A percentile compares a stretch with the other conserved stretches of the same genome.
Conservation (phyloP, 2,888 invertebrate species). For the Campoplex capitator region DNA sequence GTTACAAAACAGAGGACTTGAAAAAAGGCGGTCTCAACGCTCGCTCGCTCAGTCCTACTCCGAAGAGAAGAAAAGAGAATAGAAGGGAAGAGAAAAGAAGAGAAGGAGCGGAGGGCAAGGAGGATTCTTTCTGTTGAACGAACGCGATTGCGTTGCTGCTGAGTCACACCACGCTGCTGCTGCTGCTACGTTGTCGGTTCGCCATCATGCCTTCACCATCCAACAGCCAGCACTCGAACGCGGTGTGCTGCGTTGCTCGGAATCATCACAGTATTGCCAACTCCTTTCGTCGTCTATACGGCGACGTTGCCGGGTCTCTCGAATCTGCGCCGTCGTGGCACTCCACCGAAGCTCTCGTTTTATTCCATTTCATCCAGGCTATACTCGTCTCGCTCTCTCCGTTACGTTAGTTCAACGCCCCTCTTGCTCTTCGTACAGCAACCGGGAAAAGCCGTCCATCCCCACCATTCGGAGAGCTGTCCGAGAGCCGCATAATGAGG, state of each 20-base stretch:
- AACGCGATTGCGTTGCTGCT: constrained; percentile 67
- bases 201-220: constrained; percentile 53
- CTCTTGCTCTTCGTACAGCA: constrained; percentile 22
- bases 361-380: constrained; percentile 10
- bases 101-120: not conserved
- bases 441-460: constrained; percentile 63
- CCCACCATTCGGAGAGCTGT: constrained; percentile 58
- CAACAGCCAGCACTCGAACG: constrained; percentile 29
- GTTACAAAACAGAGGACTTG: constrained; percentile 80
- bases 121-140: constrained; percentile 50
- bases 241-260: constrained; percentile 33
- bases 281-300: constrained; percentile 39
- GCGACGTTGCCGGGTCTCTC: constrained; percentile 58
- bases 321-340: constrained; percentile 34
- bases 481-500: constrained; percentile 27
- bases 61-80: constrained; percentile 43
- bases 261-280: constrained; percentile 70
- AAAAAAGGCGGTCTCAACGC: constrained; percentile 76
- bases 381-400: constrained; percentile 54
- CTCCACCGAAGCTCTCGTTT: constrained; percentile 38
- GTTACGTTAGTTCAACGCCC: constrained; percentile 36
- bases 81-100: constrained; percentile 35
- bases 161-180: constrained; percentile 73
- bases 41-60: constrained; percentile 63
- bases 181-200: constrained; percentile 80